Evolutionary conservation across 2,797 vertebrate genomes (phyloP).

Genomic region (Bufotes viridis): DNA sequence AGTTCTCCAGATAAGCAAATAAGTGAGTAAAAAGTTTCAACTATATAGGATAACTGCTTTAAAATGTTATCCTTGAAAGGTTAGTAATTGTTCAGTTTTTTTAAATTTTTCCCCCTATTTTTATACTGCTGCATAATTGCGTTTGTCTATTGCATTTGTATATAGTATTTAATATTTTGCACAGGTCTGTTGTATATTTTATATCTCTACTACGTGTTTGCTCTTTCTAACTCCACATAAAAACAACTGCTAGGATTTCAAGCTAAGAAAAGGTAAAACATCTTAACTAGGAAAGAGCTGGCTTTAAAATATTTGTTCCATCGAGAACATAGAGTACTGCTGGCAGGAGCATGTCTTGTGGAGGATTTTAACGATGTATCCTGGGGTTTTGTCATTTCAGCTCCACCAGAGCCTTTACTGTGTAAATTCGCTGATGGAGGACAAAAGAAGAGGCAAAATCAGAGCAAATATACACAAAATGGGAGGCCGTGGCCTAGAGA

Average conservation of each 20-base stretch:
- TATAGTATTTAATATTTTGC: too few relatives aligned
- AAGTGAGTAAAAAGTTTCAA: too few relatives aligned
- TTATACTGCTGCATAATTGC: too few relatives aligned
- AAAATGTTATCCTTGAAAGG: too few relatives aligned
- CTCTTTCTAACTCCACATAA: not conserved
- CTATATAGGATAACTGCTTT: too few relatives aligned
- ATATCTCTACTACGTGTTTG: not conserved
- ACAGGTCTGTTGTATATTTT: not conserved
- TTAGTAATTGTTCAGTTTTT: too few relatives aligned
- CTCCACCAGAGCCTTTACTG: constrained; percentile 95
- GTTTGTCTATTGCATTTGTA: too few relatives aligned
- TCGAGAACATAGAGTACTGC: constrained; percentile 69
- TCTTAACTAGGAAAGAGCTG: constrained; percentile 72
- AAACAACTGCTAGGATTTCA: constrained; percentile 73
- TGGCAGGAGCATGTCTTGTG: constrained; percentile 68
- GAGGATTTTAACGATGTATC: constrained; percentile 71
- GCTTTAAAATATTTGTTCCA: constrained; percentile 75
- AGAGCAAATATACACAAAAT: constrained; percentile 96
- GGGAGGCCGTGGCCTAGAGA: constrained; percentile 95
- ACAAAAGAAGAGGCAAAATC: constrained; percentile 96
- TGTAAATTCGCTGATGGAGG: constrained; percentile 98
- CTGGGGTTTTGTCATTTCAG: constrained; percentile 81
- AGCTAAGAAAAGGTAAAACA: constrained; percentile 68
- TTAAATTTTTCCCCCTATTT: too few relatives aligned
- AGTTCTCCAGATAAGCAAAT: too few relatives aligned